A percentile compares a stretch with the other conserved stretches of the same genome.
These are phyloP conservation scores for Myiozetetes cayanensis DNA, from an alignment of 2,113 vertebrate genomes.

Conservation along the genomic window DNA sequence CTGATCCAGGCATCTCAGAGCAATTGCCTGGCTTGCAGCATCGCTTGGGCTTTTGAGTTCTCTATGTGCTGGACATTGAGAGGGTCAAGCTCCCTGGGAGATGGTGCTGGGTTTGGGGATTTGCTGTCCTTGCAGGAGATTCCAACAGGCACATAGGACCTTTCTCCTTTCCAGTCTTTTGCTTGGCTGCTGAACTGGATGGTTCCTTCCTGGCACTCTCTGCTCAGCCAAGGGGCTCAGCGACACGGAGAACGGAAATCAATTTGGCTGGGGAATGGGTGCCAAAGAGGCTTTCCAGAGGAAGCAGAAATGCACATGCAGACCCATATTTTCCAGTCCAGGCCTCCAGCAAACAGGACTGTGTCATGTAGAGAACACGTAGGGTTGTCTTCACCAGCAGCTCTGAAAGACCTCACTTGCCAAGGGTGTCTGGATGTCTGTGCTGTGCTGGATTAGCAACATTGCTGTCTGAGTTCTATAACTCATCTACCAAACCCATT, in stretches of 20 bases:
- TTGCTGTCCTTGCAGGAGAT: not conserved
- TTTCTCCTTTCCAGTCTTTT: not conserved
- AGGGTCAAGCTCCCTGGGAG: not conserved
- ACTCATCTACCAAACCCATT: not conserved
- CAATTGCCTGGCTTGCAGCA: not conserved
- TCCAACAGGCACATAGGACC: not conserved
- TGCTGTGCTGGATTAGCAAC: rapidly evolving
- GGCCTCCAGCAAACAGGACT: not conserved
- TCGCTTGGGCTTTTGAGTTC: not conserved
- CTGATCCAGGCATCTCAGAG: not conserved
- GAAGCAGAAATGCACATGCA: not conserved
- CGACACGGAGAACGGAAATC: not conserved
- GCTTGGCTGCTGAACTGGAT: not conserved
- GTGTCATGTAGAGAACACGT: not conserved
- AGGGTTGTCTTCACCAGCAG: not conserved
- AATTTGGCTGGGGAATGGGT: not conserved
- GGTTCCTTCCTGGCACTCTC: not conserved
- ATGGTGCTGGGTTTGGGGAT: not conserved
- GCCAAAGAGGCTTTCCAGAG: not conserved
- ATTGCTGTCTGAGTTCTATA: not conserved
- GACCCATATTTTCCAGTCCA: not conserved
- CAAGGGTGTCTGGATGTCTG: not conserved
- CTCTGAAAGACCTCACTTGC: not conserved
- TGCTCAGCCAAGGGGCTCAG: not conserved
- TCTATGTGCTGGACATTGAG: not conserved